Evolutionary conservation across 1,140 invertebrate species (phyloP).

Genomic region (Trachelipus rathkii): DNA sequence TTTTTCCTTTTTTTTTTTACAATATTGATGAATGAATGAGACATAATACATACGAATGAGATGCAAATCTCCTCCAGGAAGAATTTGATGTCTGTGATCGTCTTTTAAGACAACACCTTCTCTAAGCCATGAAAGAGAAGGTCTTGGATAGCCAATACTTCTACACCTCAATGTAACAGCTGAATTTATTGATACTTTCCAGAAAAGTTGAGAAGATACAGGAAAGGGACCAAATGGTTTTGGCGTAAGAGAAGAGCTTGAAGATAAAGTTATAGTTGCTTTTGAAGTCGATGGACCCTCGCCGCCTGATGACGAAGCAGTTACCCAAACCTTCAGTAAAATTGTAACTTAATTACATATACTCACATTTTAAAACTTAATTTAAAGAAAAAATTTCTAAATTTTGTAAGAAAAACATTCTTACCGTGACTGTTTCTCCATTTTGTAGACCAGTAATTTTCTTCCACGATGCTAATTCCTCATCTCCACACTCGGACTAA

Average conservation of each 20-base stretch:
- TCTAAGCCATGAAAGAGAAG: constrained; percentile 17
- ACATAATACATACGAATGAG: constrained; percentile 11
- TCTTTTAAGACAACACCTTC: background rate
- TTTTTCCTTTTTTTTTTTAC: too few relatives aligned
- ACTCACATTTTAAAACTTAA: background rate
- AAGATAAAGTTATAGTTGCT: background rate
- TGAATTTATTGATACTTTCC: constrained; percentile 11
- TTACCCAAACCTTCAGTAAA: constrained; percentile 41
- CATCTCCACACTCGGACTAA: too few relatives aligned
- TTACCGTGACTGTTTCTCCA: background rate
- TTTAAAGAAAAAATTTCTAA: background rate
- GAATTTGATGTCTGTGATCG: constrained; percentile 12
- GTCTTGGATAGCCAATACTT: constrained; percentile 6
- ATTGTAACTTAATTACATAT: background rate
- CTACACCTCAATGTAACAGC: constrained; percentile 20
- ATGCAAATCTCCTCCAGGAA: constrained; percentile 25
- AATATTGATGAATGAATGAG: too few relatives aligned
- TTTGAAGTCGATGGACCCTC: constrained; percentile 25
- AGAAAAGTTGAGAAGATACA: background rate
- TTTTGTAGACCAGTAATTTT: background rate
- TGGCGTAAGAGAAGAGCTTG: background rate
- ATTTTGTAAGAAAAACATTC: background rate
- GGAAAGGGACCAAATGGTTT: background rate
- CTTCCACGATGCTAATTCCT: background rate
- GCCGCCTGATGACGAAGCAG: constrained; percentile 35